Evolutionary conservation across 1,140 invertebrate genomes (phyloP), one percentile per base, ranked within the genome.

Genomic region (Latrodectus geometricus): DNA sequence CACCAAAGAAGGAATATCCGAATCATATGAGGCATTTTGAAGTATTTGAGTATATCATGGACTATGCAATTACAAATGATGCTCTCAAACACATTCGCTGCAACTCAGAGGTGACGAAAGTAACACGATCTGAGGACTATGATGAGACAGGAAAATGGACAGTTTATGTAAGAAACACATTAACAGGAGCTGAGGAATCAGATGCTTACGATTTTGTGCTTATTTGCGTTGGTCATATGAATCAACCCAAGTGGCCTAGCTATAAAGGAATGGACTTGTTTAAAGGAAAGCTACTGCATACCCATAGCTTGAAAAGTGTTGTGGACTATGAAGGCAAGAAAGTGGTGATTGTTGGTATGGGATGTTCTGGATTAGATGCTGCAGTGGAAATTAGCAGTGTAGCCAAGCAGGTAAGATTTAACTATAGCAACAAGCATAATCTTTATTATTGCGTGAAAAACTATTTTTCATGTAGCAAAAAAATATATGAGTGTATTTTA

Each of bases 141-240:
- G 89, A 89, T 2, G 90, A 90, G 9, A 81, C 56, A 12, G 92
- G 91, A 7, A 80, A 88, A 17, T 92, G 91, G 91, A 76, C 15
- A 1, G 82, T 84, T 12, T 90, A 83, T 9, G 89, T 88, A 17
- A 86, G 80, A 15, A 83, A 88, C 80, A 52, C 77, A 15, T 12
- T 66, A 35, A 81, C 72, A 4, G 65, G 35, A 48, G 89, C 91
- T 70, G 89, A 82, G 2, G 14, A 14, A 1, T 21, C 50, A 2
- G 56, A 87, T 17, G 21, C 52, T 11, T 88, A 75, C 65, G 88
- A 88, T 54, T 87, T 35, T 15, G 83, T 88, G 5, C 20, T 88
- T 87, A 69, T 88, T 14, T 88, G 88, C 52, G 83, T 65, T 7
- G 88, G 91, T 3, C 91, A 91, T 85, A 89, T 91, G 65, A 85